Percentiles rank a stretch among this genome's conserved stretches.
phyloP scores from a whole-genome alignment of 2,888 invertebrate species.

The Dugesia japonica region DNA sequence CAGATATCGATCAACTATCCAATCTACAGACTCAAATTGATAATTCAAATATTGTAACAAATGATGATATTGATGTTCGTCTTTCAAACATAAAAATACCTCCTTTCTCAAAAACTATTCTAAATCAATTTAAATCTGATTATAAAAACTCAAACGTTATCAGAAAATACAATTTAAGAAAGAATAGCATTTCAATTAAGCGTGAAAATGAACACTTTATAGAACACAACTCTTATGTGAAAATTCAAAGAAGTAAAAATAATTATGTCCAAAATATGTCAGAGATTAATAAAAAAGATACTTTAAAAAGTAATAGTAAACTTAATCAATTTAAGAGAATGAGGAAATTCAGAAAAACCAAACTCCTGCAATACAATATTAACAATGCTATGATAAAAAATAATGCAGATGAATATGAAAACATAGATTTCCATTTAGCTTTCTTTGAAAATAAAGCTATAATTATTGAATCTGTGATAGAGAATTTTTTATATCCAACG shows the following conservation, averaged over 20 bases:
- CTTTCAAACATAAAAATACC: not conserved
- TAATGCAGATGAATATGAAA: not conserved
- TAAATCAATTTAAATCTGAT: not conserved
- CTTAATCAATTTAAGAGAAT: not conserved
- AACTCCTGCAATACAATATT: not conserved
- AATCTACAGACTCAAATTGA: too few relatives aligned
- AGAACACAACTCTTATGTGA: not conserved
- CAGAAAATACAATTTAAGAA: conserved; percentile 2
- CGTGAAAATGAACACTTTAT: not conserved
- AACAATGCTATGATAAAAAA: not conserved
- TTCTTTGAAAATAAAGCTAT: not conserved
- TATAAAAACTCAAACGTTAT: not conserved
- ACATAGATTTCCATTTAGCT: not conserved
- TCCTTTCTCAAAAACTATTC: not conserved
- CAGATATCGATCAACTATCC: too few relatives aligned
- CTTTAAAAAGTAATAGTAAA: not conserved
- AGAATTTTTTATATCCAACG: not conserved
- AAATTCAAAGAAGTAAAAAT: not conserved
- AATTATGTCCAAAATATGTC: not conserved
- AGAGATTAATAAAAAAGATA: not conserved
- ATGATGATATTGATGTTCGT: not conserved
- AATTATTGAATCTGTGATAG: not conserved
- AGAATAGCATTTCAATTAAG: not conserved
- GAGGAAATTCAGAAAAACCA: not conserved
- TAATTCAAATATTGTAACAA: not conserved